Percentiles rank a stretch among this genome's conserved stretches.
phyloP scores from a whole-genome alignment of 2,888 invertebrate species.

The Drosophila seclusa region DNA sequence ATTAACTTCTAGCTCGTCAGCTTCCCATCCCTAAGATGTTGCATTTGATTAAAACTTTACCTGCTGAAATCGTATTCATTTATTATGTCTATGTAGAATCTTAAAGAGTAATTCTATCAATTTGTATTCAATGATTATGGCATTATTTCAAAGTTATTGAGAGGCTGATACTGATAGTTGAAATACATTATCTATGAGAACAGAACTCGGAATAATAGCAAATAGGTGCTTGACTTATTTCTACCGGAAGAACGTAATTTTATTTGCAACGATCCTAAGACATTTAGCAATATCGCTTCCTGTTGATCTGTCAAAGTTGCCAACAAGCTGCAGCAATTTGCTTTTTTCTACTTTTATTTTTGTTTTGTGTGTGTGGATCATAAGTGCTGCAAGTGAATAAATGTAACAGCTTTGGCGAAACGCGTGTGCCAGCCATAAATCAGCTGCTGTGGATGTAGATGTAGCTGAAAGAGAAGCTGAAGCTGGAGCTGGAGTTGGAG shows the following conservation, averaged over 20 bases:
- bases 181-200: neutral
- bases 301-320: slow-evolving; percentile 26
- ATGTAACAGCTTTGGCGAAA: slow-evolving; percentile 37
- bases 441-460: slow-evolving; percentile 32
- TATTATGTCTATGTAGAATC: neutral
- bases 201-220: neutral
- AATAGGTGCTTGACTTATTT: neutral
- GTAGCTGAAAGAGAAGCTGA: neutral
- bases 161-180: neutral
- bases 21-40: neutral
- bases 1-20: neutral
- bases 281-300: slow-evolving; percentile 17
- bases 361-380: slow-evolving; percentile 3
- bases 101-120: neutral
- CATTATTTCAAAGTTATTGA: neutral
- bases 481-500: neutral
- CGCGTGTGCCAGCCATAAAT: slow-evolving; percentile 64
- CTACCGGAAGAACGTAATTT: neutral
- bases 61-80: neutral
- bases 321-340: neutral
- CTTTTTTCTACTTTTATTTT: neutral
- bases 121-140: neutral
- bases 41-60: neutral
- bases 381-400: slow-evolving; percentile 42
- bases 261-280: neutral